Conservation (phyloP, 1,140 invertebrate genomes). For the Papilio helenus region DNA sequence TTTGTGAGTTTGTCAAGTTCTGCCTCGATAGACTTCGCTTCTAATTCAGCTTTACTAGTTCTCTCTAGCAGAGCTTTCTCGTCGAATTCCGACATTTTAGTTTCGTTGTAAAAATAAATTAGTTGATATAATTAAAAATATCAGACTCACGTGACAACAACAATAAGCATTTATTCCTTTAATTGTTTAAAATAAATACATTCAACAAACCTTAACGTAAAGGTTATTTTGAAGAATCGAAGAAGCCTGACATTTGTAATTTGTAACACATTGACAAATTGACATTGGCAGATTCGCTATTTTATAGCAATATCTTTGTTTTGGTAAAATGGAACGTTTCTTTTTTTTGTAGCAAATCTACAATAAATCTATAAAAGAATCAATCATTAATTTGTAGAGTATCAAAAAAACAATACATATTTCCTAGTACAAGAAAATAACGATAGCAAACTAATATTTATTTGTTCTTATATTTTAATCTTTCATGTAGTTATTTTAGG, state of each 20-base stretch:
- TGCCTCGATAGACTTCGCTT: constrained; percentile 80
- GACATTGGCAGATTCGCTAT: background rate
- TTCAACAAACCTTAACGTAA: background rate
- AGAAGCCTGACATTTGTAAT: constrained; percentile 38
- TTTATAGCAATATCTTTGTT: background rate
- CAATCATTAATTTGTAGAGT: background rate
- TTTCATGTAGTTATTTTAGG: background rate
- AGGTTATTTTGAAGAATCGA: constrained; percentile 11
- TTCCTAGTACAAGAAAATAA: background rate
- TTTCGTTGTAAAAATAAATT: constrained; percentile 22
- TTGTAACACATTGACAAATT: background rate
- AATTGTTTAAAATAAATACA: background rate
- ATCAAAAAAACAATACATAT: background rate
- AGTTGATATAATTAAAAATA: background rate
- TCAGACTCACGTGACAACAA: background rate
- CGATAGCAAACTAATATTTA: background rate
- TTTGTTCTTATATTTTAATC: background rate
- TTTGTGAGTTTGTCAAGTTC: constrained; percentile 80
- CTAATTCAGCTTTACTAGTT: constrained; percentile 76
- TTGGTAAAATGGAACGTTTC: background rate
- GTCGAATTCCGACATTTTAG: constrained; percentile 59
- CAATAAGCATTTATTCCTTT: background rate
- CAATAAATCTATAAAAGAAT: background rate
- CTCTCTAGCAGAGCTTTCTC: constrained; percentile 63
- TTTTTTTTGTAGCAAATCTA: too few relatives aligned